Evolutionary conservation across 2,113 vertebrate genomes (phyloP).

Genomic region (Rhodinocichla rosea): DNA sequence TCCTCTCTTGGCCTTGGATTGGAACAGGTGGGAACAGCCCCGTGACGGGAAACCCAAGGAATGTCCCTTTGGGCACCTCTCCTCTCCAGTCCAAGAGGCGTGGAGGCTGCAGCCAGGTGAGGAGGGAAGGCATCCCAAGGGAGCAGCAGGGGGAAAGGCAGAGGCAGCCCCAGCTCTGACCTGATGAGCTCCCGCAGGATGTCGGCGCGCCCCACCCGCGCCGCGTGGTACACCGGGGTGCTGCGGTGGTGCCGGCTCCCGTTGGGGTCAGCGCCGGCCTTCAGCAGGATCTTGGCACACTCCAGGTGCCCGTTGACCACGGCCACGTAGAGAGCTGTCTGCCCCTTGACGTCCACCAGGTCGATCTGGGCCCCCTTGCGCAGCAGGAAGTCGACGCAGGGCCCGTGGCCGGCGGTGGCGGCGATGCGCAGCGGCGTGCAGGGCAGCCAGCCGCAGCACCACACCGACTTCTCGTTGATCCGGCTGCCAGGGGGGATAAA

Average conservation of each 20-base stretch:
- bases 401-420: constrained; percentile 84
- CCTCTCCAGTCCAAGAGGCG: background rate
- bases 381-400: constrained; percentile 87
- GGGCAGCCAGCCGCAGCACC: constrained; percentile 92
- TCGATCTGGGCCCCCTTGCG: constrained; percentile 88
- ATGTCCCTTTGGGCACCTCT: background rate
- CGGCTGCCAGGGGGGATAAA: constrained; percentile 56
- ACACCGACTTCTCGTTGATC: constrained; percentile 93
- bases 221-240: constrained; percentile 88
- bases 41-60: accelerated
- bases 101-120: accelerated
- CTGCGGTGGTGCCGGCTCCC: constrained; percentile 94
- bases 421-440: constrained; percentile 91
- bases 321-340: constrained; percentile 90
- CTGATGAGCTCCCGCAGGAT: constrained; percentile 88
- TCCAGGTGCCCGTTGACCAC: constrained; percentile 92
- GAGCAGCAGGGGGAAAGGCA: background rate
- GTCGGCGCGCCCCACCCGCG: constrained; percentile 85
- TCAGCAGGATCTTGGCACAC: constrained; percentile 86
- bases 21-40: background rate
- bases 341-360: constrained; percentile 92
- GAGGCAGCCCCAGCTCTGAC: constrained; percentile 51
- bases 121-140: background rate
- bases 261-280: constrained; percentile 88
- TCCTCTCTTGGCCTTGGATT: background rate